Percentiles rank a stretch among this genome's conserved stretches.
phyloP scores from a whole-genome alignment of 2,113 vertebrate species.

The Sylvilagus bachmani region DNA sequence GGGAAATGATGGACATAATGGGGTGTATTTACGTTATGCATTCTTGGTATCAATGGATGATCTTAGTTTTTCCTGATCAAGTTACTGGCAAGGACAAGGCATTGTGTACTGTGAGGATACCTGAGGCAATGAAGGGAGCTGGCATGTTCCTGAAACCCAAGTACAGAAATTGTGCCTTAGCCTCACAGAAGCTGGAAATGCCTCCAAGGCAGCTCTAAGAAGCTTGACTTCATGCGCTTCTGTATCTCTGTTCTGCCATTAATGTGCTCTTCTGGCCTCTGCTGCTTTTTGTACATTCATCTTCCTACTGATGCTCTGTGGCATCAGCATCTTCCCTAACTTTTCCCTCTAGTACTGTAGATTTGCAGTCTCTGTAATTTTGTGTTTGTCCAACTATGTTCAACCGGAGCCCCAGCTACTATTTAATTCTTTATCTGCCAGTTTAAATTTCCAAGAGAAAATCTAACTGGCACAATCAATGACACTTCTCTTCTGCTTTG shows the following conservation, averaged over 20 bases:
- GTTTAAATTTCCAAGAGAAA: neutral
- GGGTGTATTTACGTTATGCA: neutral
- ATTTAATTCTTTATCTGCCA: neutral
- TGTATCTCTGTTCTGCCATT: too few relatives aligned
- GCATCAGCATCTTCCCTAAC: neutral
- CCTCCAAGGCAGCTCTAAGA: neutral
- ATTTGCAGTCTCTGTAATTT: neutral
- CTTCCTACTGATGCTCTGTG: neutral
- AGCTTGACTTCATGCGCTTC: neutral
- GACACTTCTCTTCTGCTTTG: neutral
- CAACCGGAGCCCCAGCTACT: neutral
- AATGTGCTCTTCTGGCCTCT: neutral
- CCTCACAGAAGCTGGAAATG: neutral
- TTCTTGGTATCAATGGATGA: neutral
- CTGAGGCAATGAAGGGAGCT: neutral
- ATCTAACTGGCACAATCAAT: neutral
- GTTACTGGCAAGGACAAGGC: neutral
- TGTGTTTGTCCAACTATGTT: neutral
- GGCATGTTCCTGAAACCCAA: neutral
- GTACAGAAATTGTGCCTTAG: neutral
- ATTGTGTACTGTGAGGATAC: neutral
- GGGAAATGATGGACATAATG: neutral
- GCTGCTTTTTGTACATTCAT: neutral
- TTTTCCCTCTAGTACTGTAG: fast-evolving
- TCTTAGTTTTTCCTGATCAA: neutral